phyloP scores from a whole-genome alignment of 1,140 invertebrate genomes.

The Trinorchestia longiramus region DNA sequence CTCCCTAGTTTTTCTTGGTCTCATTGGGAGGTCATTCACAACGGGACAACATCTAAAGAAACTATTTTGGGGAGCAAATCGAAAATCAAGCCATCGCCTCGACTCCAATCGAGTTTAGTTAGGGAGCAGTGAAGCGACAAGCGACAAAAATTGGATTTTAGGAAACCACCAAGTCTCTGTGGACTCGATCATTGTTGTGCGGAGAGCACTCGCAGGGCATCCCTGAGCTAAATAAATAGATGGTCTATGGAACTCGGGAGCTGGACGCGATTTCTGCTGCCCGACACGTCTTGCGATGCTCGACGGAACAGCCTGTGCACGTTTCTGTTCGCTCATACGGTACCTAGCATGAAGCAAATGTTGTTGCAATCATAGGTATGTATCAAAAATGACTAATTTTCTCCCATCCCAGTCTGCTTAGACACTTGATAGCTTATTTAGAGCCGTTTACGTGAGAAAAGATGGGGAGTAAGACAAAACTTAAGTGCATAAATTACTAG shows the following conservation, averaged over 20 bases:
- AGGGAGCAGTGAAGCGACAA: constrained; percentile 35
- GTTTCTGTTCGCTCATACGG: not conserved
- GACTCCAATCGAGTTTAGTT: constrained; percentile 42
- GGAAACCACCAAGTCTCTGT: constrained; percentile 8
- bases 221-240: constrained; percentile 1
- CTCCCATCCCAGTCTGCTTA: not conserved
- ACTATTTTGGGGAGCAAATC: constrained; percentile 37
- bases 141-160: constrained; percentile 37
- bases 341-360: not conserved
- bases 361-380: not conserved
- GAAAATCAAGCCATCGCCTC: constrained; percentile 22
- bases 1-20: not conserved
- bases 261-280: not conserved
- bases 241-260: not conserved
- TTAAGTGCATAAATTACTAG: too few species aligned
- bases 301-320: not conserved
- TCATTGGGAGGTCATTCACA: not conserved
- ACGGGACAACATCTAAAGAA: constrained; percentile 3
- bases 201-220: constrained; percentile 15
- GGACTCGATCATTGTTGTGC: constrained; percentile 15
- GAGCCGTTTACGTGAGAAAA: not conserved
- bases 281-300: not conserved
- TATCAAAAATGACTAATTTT: not conserved
- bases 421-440: not conserved
- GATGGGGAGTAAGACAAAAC: not conserved